Evolutionary conservation across 2,797 vertebrate genomes (phyloP).

Genomic region (Fundulus diaphanus): DNA sequence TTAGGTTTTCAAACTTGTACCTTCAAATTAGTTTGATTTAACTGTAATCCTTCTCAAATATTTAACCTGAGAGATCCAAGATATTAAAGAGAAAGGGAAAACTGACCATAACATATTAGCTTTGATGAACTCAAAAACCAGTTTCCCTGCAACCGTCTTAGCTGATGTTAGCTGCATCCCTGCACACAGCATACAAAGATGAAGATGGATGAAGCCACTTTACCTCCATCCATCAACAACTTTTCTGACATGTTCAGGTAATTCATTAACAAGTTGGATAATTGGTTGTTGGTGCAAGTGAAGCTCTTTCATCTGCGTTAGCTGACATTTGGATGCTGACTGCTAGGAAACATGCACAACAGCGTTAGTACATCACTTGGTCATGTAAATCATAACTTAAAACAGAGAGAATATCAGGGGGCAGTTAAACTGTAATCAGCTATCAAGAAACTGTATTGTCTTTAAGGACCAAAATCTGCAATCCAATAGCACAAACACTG

Average conservation of each 20-base stretch:
- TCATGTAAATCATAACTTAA: no score
- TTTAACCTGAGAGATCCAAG: not conserved
- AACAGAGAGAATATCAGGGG: not conserved
- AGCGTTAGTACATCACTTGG: not conserved
- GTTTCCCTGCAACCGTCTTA: not conserved
- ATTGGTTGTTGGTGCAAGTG: not conserved
- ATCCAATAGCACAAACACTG: not conserved
- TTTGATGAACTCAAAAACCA: not conserved
- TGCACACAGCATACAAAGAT: not conserved
- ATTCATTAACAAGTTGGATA: slow-evolving; percentile 2
- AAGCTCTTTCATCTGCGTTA: not conserved
- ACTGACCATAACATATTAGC: not conserved
- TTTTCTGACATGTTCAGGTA: slow-evolving; percentile 3
- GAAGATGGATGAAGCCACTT: slow-evolving; percentile 7
- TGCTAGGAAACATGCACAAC: not conserved
- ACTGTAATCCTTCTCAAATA: not conserved
- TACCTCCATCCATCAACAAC: not conserved
- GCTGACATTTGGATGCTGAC: not conserved
- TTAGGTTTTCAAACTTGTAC: not conserved
- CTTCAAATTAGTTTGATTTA: not conserved
- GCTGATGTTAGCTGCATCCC: not conserved
- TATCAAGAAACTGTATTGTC: not conserved
- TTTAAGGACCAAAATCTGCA: not conserved
- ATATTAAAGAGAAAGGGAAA: not conserved
- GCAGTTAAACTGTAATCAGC: not conserved